Evolutionary conservation across 2,113 vertebrate genomes (phyloP).

Genomic region (Tyrannus savana): DNA sequence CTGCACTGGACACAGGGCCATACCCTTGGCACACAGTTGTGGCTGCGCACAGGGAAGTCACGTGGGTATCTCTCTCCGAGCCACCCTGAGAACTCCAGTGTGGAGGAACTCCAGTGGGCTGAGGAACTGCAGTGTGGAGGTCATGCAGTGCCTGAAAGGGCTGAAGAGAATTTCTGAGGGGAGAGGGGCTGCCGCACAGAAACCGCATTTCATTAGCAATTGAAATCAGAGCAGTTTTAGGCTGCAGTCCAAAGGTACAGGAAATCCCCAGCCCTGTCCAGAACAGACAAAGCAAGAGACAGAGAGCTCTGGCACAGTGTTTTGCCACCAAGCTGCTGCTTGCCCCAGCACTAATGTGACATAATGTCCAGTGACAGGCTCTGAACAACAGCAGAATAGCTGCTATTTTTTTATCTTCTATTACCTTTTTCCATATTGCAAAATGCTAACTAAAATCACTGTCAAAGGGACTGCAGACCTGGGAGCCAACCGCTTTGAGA

Average conservation of each 20-base stretch:
- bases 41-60: neutral
- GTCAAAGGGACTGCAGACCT: neutral
- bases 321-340: neutral
- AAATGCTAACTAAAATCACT: slow-evolving; percentile 16
- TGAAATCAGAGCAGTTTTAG: slow-evolving; percentile 11
- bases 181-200: neutral
- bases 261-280: slow-evolving; percentile 34
- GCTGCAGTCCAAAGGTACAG: slow-evolving; percentile 34
- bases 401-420: neutral
- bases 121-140: neutral
- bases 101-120: neutral
- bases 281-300: slow-evolving; percentile 34
- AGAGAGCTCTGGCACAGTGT: neutral
- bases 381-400: neutral
- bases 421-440: neutral
- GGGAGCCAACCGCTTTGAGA: neutral
- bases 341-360: slow-evolving; percentile 41
- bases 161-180: neutral
- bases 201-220: neutral
- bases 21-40: neutral
- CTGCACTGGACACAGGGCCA: neutral
- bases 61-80: neutral
- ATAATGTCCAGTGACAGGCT: slow-evolving; percentile 27
- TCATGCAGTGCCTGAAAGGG: neutral
- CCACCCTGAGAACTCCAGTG: neutral